phyloP scores from a whole-genome alignment of 1,140 invertebrate species.

The Elymnias hypermnestra region DNA sequence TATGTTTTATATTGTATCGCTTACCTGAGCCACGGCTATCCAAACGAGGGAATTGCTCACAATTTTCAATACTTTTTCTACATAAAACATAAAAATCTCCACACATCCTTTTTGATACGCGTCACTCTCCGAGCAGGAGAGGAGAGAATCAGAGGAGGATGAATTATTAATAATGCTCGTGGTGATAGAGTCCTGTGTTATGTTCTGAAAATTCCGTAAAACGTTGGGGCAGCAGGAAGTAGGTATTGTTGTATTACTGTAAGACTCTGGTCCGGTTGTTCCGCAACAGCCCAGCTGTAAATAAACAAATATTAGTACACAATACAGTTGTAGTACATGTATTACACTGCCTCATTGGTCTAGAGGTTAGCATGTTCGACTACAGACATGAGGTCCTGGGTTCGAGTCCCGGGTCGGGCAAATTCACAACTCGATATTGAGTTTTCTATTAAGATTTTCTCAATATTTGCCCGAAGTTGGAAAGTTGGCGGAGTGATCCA shows the following conservation, averaged over 20 bases:
- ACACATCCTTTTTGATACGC: neutral
- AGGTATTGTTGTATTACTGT: neutral
- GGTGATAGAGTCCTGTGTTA: neutral
- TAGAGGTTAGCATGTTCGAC: no score
- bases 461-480: no score
- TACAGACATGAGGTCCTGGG: no score
- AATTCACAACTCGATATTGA: no score
- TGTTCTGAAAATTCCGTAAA: neutral
- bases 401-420: no score
- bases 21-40: neutral
- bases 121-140: neutral
- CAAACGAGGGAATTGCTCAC: neutral
- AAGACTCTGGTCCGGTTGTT: neutral
- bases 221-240: neutral
- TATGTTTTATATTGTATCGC: no score
- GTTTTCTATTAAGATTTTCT: no score
- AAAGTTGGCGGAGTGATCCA: no score
- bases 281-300: constrained; percentile 2
- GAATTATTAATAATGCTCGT: neutral
- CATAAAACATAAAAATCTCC: neutral
- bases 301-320: neutral
- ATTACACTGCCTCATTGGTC: no score
- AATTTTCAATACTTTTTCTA: neutral
- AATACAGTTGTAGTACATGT: no score
- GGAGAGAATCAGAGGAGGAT: neutral